Base-by-base conservation (phyloP, 92 coral and sea anemone species). In the Epizoanthus stellaris region DNA sequence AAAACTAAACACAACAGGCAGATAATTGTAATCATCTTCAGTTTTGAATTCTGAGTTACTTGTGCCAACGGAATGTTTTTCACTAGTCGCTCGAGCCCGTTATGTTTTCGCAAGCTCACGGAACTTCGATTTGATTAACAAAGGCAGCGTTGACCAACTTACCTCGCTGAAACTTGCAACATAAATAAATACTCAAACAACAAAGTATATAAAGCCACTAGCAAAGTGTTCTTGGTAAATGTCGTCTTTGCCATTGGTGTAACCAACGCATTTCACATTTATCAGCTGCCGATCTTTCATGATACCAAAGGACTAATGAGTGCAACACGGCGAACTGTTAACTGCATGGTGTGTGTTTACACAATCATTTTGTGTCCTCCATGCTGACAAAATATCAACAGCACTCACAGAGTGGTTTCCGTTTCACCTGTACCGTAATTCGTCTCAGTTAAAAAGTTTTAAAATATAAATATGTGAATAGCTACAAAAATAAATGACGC, bases 261-360 rank as follows among this genome's bases (percentile, higher is more conserved):
- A 63, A 63, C 30, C 6, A 39, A 54, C 54, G 20, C 82, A 76
- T 30, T 30, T 6, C 56, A 52, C 1, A 52, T 79, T 79, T 79
- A 79, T 79, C 83, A 62, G 42, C 72, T 71, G 36, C 83, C 83
- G 65, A 79, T 79, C 83, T 79, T 45, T 79, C 58, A 67, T 67
- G 71, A 63, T 40, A 79, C 21, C 25, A 38, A 79, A 43, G 25
- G 61, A 42, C 83, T 71, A 79, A 79, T 79, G 67, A 70, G 40
- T 45, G 21, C 38, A 62, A 45, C 12, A 40, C 34, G 49, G 5
- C 20, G 57, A 52, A 52, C 56, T 79, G 60, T 16, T 64, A 79
- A 67, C 10, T 59, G 42, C 62, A 79, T 79, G 16, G 49, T 42
- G 42, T 25, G 67, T 63, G 19, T 19, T 61, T 61, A 20, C 25